phyloP scores from a whole-genome alignment of 1,140 invertebrate species.

The Cydia strobilella region DNA sequence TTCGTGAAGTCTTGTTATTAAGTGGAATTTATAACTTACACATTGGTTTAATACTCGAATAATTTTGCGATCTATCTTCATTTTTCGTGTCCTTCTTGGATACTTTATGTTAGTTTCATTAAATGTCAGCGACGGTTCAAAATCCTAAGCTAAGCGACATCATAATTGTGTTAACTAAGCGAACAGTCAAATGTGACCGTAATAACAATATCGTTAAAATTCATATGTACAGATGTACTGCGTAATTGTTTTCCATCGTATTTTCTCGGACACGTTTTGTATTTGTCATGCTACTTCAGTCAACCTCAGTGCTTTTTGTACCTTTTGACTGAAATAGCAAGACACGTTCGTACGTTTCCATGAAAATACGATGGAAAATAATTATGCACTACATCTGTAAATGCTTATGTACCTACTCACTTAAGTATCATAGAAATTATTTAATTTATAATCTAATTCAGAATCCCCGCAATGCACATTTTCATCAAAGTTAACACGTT shows the following conservation, averaged over 20 bases:
- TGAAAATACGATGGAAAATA: no score
- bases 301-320: no score
- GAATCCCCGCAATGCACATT: not conserved
- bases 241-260: no score
- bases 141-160: not conserved
- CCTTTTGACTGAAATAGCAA: no score
- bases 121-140: no score
- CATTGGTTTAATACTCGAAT: not conserved
- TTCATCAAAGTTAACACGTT: conserved; percentile 58
- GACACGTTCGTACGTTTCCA: no score
- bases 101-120: no score
- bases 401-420: conserved; percentile 5
- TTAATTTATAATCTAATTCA: not conserved
- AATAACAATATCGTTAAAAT: conserved; percentile 25
- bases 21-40: not conserved
- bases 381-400: no score
- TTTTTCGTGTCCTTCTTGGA: no score
- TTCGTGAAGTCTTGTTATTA: not conserved
- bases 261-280: no score
- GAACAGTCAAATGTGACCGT: not conserved
- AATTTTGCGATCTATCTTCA: not conserved
- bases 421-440: not conserved
- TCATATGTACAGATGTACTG: no score
- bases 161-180: conserved; percentile 29
- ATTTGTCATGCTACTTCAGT: no score